Conservation (phyloP, 2,113 vertebrate species). For the Apeltes quadracus region DNA sequence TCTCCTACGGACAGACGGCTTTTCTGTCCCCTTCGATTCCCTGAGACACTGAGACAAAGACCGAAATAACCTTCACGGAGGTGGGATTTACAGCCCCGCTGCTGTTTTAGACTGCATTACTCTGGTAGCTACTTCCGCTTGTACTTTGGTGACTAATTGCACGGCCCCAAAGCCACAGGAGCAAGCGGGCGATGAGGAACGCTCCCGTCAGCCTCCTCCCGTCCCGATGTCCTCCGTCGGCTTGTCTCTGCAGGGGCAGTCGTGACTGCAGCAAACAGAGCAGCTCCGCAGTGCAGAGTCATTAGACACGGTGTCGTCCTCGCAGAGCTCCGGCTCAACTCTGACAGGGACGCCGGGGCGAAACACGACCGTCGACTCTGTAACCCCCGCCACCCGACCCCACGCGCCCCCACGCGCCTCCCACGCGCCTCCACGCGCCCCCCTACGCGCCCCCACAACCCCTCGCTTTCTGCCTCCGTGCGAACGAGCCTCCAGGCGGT, state of each 20-base stretch:
- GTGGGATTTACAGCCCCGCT: not conserved
- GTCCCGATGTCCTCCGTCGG: slow-evolving; percentile 57
- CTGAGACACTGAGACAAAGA: not conserved
- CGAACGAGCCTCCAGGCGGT: no score
- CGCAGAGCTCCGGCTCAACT: slow-evolving; percentile 23
- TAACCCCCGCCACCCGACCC: not conserved
- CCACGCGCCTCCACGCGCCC: no score
- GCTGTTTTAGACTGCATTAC: not conserved
- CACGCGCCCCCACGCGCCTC: no score
- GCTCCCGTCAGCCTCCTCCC: slow-evolving; percentile 49
- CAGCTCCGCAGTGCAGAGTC: slow-evolving; percentile 59
- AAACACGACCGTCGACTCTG: not conserved
- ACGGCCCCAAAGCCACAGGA: slow-evolving; percentile 32
- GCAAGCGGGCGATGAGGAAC: slow-evolving; percentile 38
- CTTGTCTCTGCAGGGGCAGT: slow-evolving; percentile 63
- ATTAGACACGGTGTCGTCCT: slow-evolving; percentile 41
- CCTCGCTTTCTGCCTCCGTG: no score
- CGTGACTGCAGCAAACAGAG: slow-evolving; percentile 73
- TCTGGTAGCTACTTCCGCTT: not conserved
- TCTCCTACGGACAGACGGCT: not conserved
- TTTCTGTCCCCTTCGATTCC: not conserved
- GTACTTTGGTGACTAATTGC: slow-evolving; percentile 26
- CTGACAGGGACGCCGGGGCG: slow-evolving; percentile 31
- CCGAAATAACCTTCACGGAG: not conserved
- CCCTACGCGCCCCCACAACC: no score